Percentiles rank a stretch among this genome's conserved stretches.
phyloP scores from a whole-genome alignment of 2,113 vertebrate species.

The Harpagus bidentatus region DNA sequence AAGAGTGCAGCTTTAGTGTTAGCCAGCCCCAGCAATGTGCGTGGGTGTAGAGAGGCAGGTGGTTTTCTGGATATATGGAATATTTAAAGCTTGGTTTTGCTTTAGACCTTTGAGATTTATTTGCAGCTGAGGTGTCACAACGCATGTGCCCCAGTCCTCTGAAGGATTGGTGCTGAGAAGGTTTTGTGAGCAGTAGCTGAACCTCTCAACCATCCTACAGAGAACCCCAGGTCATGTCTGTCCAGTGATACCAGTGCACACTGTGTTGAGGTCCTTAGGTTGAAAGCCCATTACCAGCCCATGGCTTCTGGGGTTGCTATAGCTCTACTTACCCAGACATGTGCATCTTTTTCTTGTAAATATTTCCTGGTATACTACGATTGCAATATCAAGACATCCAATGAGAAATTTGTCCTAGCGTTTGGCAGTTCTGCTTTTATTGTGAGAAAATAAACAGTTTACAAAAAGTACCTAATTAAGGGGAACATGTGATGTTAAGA shows the following conservation, averaged over 20 bases:
- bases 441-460: not conserved
- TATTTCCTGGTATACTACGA: not conserved
- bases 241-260: not conserved
- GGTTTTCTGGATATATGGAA: not conserved
- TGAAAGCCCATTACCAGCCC: not conserved
- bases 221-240: not conserved
- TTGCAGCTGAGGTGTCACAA: not conserved
- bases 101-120: not conserved
- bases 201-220: not conserved
- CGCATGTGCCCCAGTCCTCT: not conserved
- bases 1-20: not conserved
- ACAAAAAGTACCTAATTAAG: not conserved
- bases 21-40: not conserved
- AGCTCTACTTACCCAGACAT: not conserved
- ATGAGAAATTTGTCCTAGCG: not conserved
- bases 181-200: not conserved
- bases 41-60: not conserved
- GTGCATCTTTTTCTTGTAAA: not conserved
- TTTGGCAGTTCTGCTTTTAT: not conserved
- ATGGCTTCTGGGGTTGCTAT: not conserved
- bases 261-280: not conserved
- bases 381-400: not conserved
- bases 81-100: not conserved
- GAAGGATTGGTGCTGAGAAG: not conserved
- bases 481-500: not conserved